Percentiles rank a stretch among this genome's conserved stretches.
These are phyloP conservation scores for Chaetops frenatus DNA, from an alignment of 2,113 vertebrate species.

Conservation along the genomic window DNA sequence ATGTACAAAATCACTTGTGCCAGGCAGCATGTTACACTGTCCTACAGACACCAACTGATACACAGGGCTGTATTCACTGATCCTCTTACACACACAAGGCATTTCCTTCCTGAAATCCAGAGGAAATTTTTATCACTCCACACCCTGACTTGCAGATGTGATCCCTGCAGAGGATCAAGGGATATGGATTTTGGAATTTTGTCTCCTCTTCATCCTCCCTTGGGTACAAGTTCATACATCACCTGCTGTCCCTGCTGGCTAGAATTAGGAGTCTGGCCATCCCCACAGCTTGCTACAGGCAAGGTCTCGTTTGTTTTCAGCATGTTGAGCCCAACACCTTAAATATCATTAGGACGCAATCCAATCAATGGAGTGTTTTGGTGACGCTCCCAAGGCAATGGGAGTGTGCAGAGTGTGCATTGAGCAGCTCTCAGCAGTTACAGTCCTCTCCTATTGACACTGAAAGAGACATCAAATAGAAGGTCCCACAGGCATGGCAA, in stretches of 20 bases:
- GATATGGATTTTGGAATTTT: not conserved
- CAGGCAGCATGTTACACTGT: accelerated
- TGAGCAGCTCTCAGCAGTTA: not conserved
- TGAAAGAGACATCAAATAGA: not conserved
- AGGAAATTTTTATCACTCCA: not conserved
- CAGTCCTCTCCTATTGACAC: not conserved
- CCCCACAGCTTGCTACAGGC: not conserved
- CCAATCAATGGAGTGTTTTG: not conserved
- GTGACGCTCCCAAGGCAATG: not conserved
- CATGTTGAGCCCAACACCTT: not conserved
- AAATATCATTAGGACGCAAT: not conserved
- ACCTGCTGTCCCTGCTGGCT: not conserved
- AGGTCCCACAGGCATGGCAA: not conserved
- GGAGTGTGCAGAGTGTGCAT: not conserved
- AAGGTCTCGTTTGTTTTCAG: not conserved
- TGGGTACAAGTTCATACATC: not conserved
- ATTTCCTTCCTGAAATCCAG: not conserved
- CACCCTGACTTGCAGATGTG: not conserved
- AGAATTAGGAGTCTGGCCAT: not conserved
- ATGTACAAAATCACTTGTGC: not conserved
- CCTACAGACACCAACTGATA: not conserved
- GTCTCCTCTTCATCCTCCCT: not conserved
- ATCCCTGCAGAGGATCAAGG: not conserved
- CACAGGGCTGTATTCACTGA: not conserved
- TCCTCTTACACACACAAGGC: not conserved